Conservation (phyloP, 2,888 invertebrate genomes). For the Parnassius glacialis region DNA sequence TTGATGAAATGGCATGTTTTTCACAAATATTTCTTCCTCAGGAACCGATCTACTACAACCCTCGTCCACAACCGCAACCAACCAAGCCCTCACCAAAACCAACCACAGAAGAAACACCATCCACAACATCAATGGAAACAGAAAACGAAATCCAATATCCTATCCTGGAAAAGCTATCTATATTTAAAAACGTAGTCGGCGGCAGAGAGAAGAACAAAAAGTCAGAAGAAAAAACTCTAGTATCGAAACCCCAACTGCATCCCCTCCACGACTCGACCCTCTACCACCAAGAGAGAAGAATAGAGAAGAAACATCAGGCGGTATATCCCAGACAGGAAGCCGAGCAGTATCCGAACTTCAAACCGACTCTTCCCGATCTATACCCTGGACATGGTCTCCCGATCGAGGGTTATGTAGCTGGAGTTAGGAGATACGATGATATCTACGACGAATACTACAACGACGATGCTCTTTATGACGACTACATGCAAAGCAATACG, state of each 20-base stretch:
- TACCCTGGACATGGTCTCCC: slow-evolving; percentile 32
- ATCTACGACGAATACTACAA: slow-evolving; percentile 68
- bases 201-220: slow-evolving; percentile 43
- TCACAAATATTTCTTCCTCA: slow-evolving; percentile 31
- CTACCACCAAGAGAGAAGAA: slow-evolving; percentile 57
- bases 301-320: slow-evolving; percentile 68
- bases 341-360: slow-evolving; percentile 54
- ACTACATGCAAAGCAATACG: slow-evolving; percentile 71
- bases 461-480: slow-evolving; percentile 70
- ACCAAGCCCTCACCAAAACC: slow-evolving; percentile 25
- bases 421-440: slow-evolving; percentile 45
- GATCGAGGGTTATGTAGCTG: slow-evolving; percentile 45
- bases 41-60: slow-evolving; percentile 55
- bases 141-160: slow-evolving; percentile 52
- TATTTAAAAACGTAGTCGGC: slow-evolving; percentile 61
- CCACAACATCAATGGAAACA: slow-evolving; percentile 37
- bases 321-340: slow-evolving; percentile 36
- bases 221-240: slow-evolving; percentile 41
- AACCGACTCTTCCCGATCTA: slow-evolving; percentile 58
- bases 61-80: slow-evolving; percentile 32
- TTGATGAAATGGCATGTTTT: no score
- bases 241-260: slow-evolving; percentile 61
- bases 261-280: slow-evolving; percentile 58
- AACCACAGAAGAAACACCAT: slow-evolving; percentile 29
- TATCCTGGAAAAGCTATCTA: slow-evolving; percentile 58